phyloP scores from a whole-genome alignment of 2,797 vertebrate species.

The Etheostoma nigrum region DNA sequence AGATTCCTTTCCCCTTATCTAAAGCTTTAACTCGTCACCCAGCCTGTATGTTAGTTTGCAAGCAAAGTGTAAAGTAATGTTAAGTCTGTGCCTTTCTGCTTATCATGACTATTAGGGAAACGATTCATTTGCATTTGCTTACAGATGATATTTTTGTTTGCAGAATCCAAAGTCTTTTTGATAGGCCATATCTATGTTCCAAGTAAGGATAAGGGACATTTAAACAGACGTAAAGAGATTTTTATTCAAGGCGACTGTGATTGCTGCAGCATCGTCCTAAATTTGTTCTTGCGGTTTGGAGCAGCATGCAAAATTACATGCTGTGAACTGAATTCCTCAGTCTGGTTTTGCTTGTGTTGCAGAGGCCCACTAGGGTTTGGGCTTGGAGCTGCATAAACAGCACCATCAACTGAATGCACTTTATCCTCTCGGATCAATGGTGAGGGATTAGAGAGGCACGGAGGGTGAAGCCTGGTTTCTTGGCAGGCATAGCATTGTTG shows the following conservation, averaged over 20 bases:
- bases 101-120: not conserved
- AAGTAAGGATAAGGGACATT: conserved; percentile 31
- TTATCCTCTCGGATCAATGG: conserved; percentile 55
- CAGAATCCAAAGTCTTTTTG: conserved; percentile 5
- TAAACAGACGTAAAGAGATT: conserved; percentile 22
- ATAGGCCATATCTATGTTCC: conserved; percentile 39
- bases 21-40: conserved; percentile 48
- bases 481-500: conserved; percentile 1
- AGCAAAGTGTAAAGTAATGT: conserved; percentile 2
- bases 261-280: conserved; percentile 19
- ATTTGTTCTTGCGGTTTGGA: conserved; percentile 44
- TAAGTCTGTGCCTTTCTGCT: not conserved
- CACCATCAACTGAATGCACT: conserved; percentile 51
- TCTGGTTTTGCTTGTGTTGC: conserved; percentile 59
- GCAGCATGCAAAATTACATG: conserved; percentile 46
- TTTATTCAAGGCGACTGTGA: conserved; percentile 53
- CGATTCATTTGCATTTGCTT: not conserved
- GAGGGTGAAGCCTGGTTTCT: conserved; percentile 22
- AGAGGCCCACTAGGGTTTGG: conserved; percentile 55
- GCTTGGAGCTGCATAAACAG: conserved; percentile 11
- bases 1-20: conserved; percentile 69
- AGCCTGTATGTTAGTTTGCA: conserved; percentile 10
- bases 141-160: conserved; percentile 24
- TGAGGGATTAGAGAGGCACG: conserved; percentile 36
- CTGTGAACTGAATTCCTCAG: conserved; percentile 60